Evolutionary conservation across 1,140 invertebrate genomes (phyloP), one percentile per base, ranked within the genome.

Genomic region (Pseudomyrmex sp.): DNA sequence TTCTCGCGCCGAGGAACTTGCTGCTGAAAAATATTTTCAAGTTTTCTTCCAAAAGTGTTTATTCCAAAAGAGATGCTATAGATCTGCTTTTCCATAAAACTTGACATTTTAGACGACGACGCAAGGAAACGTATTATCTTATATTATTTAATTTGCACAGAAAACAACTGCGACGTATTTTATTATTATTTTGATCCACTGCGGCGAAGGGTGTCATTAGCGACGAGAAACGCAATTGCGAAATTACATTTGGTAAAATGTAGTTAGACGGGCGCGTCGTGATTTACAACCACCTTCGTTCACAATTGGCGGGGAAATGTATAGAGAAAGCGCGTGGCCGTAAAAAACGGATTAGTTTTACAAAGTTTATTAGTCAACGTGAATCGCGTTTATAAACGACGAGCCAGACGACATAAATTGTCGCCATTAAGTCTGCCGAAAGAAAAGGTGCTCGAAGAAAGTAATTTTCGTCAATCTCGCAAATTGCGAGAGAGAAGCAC

Each of bases 301-400:
- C 59, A 13, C 7, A 44, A 59, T 56, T 59, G 66, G 20, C 20
- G 76, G 44, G 46, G 44, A 59, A 80, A 72, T 44, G 54, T 66
- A 44, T 12, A 52, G 76, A 80, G 66, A 80, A 80, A 80, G 76
- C 76, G 66, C 61, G 50, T 72, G 59, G 56, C 66, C 76, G 46
- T 72, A 80, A 80, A 79, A 79, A 80, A 8, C 54, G 44, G 56
- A 72, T 70, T 80, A 72, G 54, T 80, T 54, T 15, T 80, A n/a
- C n/a, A n/a, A n/a, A 59, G 54, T 80, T 72, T 80, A 80, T 80
- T 80, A 80, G 76, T 70, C 52, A 26, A 63, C 76, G 44, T 72
- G 76, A 80, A 26, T 80, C 66, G 76, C 66, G 46, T 35, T 80
- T 72, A 72, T 72, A 72, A 80, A 80, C 23, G 23, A 44, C 15